Percentiles rank a stretch among this genome's conserved stretches.
Conservation (phyloP, 2,113 vertebrate genomes). For the Embiotoca jacksoni region DNA sequence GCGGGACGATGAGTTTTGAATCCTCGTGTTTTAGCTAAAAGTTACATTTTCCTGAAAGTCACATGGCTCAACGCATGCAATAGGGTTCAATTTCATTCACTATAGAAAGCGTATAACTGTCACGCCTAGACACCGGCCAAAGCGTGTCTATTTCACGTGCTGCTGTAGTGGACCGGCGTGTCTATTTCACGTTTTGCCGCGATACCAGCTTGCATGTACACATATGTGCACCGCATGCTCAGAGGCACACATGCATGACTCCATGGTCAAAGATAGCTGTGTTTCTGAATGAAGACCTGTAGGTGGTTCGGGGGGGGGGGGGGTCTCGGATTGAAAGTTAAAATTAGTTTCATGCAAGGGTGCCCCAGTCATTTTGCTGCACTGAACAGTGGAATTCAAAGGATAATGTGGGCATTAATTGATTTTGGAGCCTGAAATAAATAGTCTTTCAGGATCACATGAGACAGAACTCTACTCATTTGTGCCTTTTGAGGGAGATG, state of each 20-base stretch:
- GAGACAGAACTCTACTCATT: constrained; percentile 65
- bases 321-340: constrained; percentile 74
- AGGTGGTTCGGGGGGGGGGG: constrained; percentile 67
- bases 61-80: too few species aligned
- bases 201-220: not conserved
- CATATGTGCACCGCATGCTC: constrained; percentile 11
- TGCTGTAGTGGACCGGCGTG: too few species aligned
- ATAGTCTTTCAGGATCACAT: constrained; percentile 73
- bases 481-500: constrained; percentile 45
- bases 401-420: constrained; percentile 85
- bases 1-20: too few species aligned
- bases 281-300: constrained; percentile 64
- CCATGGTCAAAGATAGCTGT: constrained; percentile 37
- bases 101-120: too few species aligned
- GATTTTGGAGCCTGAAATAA: constrained; percentile 84
- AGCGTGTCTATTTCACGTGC: too few species aligned
- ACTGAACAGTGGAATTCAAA: constrained; percentile 80
- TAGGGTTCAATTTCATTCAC: too few species aligned
- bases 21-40: too few species aligned
- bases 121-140: too few species aligned
- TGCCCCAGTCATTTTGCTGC: constrained; percentile 78
- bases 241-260: not conserved
- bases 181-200: too few species aligned
- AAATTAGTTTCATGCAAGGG: constrained; percentile 85
- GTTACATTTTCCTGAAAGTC: too few species aligned